A percentile compares a stretch with the other conserved stretches of the same genome.
phyloP scores from a whole-genome alignment of 2,888 invertebrate species.

The Pollenia angustigena region DNA sequence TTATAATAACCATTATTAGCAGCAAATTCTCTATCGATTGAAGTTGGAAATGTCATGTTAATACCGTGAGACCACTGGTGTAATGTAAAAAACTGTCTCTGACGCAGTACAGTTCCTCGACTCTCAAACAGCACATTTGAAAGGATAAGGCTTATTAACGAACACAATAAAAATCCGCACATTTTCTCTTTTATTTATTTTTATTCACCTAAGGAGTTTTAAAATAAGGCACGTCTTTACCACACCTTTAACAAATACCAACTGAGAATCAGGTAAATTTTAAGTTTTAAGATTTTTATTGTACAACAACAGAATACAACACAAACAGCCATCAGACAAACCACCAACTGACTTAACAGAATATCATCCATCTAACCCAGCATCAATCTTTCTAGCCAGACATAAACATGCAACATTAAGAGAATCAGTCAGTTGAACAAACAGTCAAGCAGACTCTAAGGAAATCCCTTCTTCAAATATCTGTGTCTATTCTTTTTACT shows the following conservation, averaged over 20 bases:
- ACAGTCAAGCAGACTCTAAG: constrained; percentile 48
- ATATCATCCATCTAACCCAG: constrained; percentile 55
- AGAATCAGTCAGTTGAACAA: constrained; percentile 2
- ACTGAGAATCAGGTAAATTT: constrained; percentile 64
- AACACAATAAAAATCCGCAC: constrained; percentile 47
- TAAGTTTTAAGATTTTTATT: constrained; percentile 47
- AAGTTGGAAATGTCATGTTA: constrained; percentile 87
- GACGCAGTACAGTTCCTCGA: constrained; percentile 73
- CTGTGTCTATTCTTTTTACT: constrained; percentile 32
- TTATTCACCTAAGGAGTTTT: neutral
- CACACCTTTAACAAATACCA: constrained; percentile 72
- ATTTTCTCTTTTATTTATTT: constrained; percentile 31
- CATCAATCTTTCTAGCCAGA: constrained; percentile 51
- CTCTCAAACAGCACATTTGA: neutral
- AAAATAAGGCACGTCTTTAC: constrained; percentile 73
- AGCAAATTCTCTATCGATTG: constrained; percentile 83
- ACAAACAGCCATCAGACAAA: constrained; percentile 27
- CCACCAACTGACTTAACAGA: constrained; percentile 40
- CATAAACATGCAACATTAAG: constrained; percentile 38
- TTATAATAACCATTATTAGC: constrained; percentile 85
- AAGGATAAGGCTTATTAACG: constrained; percentile 39
- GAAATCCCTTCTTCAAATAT: constrained; percentile 59
- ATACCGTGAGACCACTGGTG: constrained; percentile 88
- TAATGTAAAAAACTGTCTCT: constrained; percentile 83
- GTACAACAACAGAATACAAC: constrained; percentile 17